Evolutionary conservation across 2,797 vertebrate species (phyloP).

Genomic region (Trachops cirrhosus): DNA sequence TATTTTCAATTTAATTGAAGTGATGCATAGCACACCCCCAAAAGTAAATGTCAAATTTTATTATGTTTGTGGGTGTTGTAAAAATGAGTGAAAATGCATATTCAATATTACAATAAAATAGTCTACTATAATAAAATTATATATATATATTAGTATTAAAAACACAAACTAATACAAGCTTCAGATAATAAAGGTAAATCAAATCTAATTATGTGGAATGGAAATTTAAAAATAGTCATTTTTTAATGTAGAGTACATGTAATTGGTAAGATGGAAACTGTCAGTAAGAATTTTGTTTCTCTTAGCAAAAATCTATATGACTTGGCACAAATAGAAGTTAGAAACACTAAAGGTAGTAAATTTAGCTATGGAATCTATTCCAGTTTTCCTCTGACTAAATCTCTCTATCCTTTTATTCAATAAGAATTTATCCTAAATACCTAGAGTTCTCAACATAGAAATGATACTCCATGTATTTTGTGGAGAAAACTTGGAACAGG

Average conservation of each 20-base stretch:
- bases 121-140: not conserved
- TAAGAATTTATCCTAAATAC: not conserved
- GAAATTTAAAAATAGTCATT: not conserved
- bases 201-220: not conserved
- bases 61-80: not conserved
- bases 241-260: not conserved
- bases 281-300: not conserved
- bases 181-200: not conserved
- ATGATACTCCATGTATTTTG: not conserved
- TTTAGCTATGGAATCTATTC: not conserved
- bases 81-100: not conserved
- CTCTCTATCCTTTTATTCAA: not conserved
- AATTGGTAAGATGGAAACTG: not conserved
- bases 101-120: slow-evolving; percentile 21
- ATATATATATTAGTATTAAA: not conserved
- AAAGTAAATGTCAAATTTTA: not conserved
- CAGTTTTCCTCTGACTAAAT: not conserved
- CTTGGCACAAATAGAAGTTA: not conserved
- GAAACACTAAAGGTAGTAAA: not conserved
- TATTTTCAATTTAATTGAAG: slow-evolving; percentile 17
- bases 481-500: not conserved
- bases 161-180: not conserved
- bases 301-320: slow-evolving; percentile 29
- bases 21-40: not conserved
- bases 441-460: not conserved